Evolutionary conservation across 2,888 invertebrate genomes (phyloP), one percentile per base, ranked within the genome.

Genomic region (Octodonta nipae): DNA sequence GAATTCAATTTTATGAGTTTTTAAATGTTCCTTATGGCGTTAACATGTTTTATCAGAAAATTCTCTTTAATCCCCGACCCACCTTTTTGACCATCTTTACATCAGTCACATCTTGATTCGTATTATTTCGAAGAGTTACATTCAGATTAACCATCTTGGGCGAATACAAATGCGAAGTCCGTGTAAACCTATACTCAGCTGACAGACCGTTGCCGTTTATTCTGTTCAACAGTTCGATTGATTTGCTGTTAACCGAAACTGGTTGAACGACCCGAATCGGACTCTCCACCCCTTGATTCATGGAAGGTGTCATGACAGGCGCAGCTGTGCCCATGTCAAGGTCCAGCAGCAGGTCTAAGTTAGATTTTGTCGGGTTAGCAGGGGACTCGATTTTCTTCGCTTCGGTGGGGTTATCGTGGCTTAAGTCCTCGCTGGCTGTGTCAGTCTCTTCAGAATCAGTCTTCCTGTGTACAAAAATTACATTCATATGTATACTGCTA

Each of bases 271-370:
- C 68, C 35, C 51, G 62, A 60, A 46, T 32, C 13, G 42, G 36
- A 17, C 37, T 28, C 10, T 47, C 43, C 5, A 38, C 34, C 16
- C 45, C 41, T 2, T 82, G 83, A 26, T 85, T 85, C 17, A 79
- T 64, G 1, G 84, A 84, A 38, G 87, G 86, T 16, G 85, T 85
- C 75, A 87, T 76, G 7, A 82, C 73, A 28, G 85, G 83, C 40
- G 77, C 63, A 38, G 71, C 69, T 22, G 78, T 73, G 34, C 75
- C 74, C 66, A 71, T 65, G 47, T 73, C 71, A 43, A 92, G 64
- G 54, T 89, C 89, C 22, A 92, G 58, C 6, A 92, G 64, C 10
- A 91, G 64, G 60, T 91, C 89, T 41, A 87, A 61, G 61, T 86
- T 86, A 4, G 78, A 70, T 49, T 68, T 71, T 6, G 42, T 36